Percentiles rank a stretch among this genome's conserved stretches.
Conservation (phyloP, 2,888 invertebrate genomes). For the Diplazon laetatorius region DNA sequence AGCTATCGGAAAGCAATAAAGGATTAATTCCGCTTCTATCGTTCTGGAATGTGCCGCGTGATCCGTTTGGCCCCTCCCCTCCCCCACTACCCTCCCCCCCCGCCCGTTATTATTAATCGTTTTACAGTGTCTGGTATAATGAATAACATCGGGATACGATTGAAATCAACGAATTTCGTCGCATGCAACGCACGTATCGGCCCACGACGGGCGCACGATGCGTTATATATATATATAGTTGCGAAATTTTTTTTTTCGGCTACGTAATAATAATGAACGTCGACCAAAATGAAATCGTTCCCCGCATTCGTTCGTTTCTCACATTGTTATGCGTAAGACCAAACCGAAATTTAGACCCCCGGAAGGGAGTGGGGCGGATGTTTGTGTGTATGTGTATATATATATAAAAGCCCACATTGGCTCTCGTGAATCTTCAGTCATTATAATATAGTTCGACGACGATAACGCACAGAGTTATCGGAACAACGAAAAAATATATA, state of each 20-base stretch:
- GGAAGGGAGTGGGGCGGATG: conserved; percentile 38
- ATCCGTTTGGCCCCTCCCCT: too few relatives aligned
- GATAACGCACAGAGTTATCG: conserved; percentile 2
- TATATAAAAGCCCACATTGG: conserved; percentile 51
- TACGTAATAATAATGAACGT: conserved; percentile 37
- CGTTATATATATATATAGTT: too few relatives aligned
- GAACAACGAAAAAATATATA: background rate
- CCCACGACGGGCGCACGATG: background rate
- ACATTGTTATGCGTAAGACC: conserved; percentile 58
- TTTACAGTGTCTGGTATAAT: too few relatives aligned
- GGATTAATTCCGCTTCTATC: conserved; percentile 10
- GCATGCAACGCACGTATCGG: conserved; percentile 51
- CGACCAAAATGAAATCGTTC: conserved; percentile 53
- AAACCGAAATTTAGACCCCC: conserved; percentile 41
- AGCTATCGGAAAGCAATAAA: conserved; percentile 11
- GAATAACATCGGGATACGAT: conserved; percentile 1
- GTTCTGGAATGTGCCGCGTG: background rate
- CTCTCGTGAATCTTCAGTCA: conserved; percentile 53
- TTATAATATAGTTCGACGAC: conserved; percentile 27
- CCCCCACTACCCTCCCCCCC: too few relatives aligned
- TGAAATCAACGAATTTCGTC: background rate
- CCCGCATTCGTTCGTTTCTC: conserved; percentile 38
- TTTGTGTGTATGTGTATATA: conserved; percentile 28
- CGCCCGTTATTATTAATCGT: background rate
- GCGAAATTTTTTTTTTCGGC: conserved; percentile 38